Evolutionary conservation across 2,797 vertebrate genomes (phyloP).

Genomic region (Sebastes elongatus): DNA sequence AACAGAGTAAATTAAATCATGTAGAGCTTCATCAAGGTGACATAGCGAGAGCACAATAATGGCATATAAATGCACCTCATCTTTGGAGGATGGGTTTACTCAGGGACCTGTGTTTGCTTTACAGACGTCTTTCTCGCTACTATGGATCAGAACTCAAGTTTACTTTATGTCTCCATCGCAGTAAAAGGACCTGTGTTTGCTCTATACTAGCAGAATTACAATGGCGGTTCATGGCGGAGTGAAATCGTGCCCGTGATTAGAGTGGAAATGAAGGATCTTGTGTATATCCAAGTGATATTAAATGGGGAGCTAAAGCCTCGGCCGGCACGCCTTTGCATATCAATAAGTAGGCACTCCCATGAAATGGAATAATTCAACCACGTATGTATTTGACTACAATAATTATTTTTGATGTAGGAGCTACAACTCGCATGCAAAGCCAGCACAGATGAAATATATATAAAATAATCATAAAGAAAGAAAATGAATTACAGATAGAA

Average conservation of each 20-base stretch:
- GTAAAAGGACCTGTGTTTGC: slow-evolving; percentile 23
- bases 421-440: not conserved
- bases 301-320: slow-evolving; percentile 56
- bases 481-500: not conserved
- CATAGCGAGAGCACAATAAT: slow-evolving; percentile 43
- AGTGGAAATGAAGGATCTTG: slow-evolving; percentile 70
- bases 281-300: slow-evolving; percentile 72
- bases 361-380: slow-evolving; percentile 69
- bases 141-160: slow-evolving; percentile 43
- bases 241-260: slow-evolving; percentile 62
- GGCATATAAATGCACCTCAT: slow-evolving; percentile 62
- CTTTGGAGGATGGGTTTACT: slow-evolving; percentile 25
- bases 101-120: slow-evolving; percentile 45
- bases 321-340: slow-evolving; percentile 63
- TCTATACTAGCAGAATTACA: slow-evolving; percentile 52
- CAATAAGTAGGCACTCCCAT: slow-evolving; percentile 49
- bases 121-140: slow-evolving; percentile 10
- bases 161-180: slow-evolving; percentile 10
- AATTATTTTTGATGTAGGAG: slow-evolving; percentile 18
- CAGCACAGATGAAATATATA: not conserved
- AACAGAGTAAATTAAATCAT: slow-evolving; percentile 43
- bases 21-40: slow-evolving; percentile 57
- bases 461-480: not conserved
- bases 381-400: slow-evolving; percentile 2
- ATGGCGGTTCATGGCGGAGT: slow-evolving; percentile 28